Evolutionary conservation across 2,113 vertebrate genomes (phyloP).

Genomic region (Tor tambroides): DNA sequence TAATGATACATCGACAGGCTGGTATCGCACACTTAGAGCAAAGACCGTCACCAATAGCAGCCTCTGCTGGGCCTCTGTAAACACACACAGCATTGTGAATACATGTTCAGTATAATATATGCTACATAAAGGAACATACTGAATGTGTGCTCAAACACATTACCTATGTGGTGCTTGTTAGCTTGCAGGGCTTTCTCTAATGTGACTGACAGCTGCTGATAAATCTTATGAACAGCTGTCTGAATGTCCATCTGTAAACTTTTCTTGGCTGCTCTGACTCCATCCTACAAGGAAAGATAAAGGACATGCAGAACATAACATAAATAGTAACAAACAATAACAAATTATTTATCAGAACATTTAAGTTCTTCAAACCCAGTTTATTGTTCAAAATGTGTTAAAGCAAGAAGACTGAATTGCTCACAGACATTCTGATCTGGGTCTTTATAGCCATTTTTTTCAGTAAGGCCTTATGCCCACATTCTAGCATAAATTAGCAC

Average conservation of each 20-base stretch:
- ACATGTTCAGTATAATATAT: background rate
- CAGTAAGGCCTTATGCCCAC: background rate
- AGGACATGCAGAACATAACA: background rate
- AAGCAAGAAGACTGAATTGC: background rate
- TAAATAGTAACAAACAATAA: background rate
- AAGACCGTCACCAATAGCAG: conserved; percentile 97
- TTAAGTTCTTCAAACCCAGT: background rate
- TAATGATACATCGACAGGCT: conserved; percentile 94
- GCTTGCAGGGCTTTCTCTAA: conserved; percentile 92
- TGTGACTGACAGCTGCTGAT: conserved; percentile 90
- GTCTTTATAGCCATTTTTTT: background rate
- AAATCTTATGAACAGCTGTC: conserved; percentile 95
- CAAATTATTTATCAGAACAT: background rate
- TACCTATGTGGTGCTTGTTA: conserved; percentile 95
- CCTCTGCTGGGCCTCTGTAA: conserved; percentile 92
- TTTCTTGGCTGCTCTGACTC: conserved; percentile 91
- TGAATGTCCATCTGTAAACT: conserved; percentile 95
- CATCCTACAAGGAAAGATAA: conserved; percentile 78
- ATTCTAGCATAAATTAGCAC: background rate
- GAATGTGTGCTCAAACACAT: conserved; percentile 38
- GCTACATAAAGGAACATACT: background rate
- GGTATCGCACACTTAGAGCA: conserved; percentile 94
- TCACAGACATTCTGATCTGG: background rate
- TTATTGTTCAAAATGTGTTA: background rate
- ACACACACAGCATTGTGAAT: conserved; percentile 6